Conservation (phyloP, 2,888 invertebrate species). For the Vanessa cardui region DNA sequence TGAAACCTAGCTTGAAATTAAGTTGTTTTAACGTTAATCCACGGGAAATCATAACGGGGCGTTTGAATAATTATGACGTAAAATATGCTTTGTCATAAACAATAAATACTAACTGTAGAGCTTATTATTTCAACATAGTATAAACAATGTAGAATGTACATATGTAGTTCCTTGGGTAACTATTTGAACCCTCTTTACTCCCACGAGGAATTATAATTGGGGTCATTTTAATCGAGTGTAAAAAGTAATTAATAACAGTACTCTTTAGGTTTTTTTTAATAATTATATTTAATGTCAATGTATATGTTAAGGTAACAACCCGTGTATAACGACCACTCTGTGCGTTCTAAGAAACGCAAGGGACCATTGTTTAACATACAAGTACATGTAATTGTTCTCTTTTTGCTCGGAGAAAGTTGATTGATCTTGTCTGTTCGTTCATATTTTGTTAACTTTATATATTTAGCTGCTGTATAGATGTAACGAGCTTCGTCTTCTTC, state of each 20-base stretch:
- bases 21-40: no score
- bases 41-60: no score
- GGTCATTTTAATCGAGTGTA: not conserved
- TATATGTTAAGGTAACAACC: slow-evolving; percentile 20
- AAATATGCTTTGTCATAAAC: no score
- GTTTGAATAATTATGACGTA: no score
- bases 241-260: not conserved
- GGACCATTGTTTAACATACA: slow-evolving; percentile 30
- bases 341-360: slow-evolving; percentile 6
- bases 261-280: not conserved
- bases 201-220: no score
- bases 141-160: no score
- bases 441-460: slow-evolving; percentile 11
- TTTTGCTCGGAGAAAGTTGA: slow-evolving; percentile 32
- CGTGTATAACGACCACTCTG: slow-evolving; percentile 18
- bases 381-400: slow-evolving; percentile 27
- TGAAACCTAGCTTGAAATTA: no score
- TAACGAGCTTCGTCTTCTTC: not conserved
- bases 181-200: no score
- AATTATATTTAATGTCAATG: slow-evolving; percentile 25
- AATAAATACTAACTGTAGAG: no score
- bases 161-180: no score
- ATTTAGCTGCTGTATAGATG: not conserved
- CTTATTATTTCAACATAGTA: not conserved
- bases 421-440: slow-evolving; percentile 20